Evolutionary conservation across 2,888 invertebrate species (phyloP), one percentile per base, ranked within the genome.

Genomic region (Linhomoeus sp.): DNA sequence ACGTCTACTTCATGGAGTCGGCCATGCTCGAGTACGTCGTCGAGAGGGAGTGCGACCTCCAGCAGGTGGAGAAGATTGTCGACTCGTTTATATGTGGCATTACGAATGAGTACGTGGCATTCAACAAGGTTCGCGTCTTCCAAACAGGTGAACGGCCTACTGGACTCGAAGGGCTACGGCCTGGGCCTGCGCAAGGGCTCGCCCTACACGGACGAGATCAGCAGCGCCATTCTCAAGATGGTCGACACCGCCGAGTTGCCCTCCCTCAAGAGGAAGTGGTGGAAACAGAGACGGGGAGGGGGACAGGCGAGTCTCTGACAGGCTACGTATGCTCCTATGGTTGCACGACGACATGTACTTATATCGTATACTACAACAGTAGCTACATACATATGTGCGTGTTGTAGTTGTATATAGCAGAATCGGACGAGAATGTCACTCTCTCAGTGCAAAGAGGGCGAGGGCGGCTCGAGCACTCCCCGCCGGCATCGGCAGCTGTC

Each of bases 171-270:
- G 53, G 64, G 65, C 14, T 52, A 52, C 43, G 51, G 51, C 12
- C 52, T 51, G 23, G 51, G 49, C 17, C 23, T 51, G 20, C 50
- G 45, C 19, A 51, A 49, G 48, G 33, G 43, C n/a, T 14, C 20
- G 33, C 17, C 33, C 3, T 90, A 85, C 69, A 76, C 87, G 57
- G 86, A 86, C 46, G 80, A 83, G 47, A 84, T 92, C 59, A 90
- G 86, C 63, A 84, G 84, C 29, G 87, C 87, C 41, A 86, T 97
- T 56, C 71, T 94, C 45, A 84, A 84, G 69, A 74, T 94, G 37
- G 92, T 92, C 72, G 94, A 97, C 69, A 83, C 84, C 66, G 90
- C 90, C 41, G 81, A 79, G 68, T 73, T 94, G 51, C 86, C 70
- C 48, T 64, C 65, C 53, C 72, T 94, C 59, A 92, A 92, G 73